Base-by-base conservation (phyloP, 2,113 vertebrate species). In the Labeo rohita region DNA sequence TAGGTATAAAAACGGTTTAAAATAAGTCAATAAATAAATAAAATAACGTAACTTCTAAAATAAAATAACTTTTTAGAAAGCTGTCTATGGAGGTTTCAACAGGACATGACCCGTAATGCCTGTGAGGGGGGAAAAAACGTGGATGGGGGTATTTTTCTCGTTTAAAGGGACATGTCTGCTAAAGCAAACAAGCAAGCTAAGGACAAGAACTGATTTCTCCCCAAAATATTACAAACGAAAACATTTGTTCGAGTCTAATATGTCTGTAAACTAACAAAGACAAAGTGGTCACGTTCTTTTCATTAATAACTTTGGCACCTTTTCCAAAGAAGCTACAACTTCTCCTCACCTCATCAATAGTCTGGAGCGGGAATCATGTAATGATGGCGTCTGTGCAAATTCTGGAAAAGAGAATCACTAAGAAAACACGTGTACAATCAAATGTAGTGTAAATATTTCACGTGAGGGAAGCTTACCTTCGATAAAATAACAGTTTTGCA, bases 401-500 rank as follows among this genome's bases (percentile, higher is more conserved):
- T 65, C 8, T 63, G 39, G 21, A 16, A 80, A 80, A 0, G 13
- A 59, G 28, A 49, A 7, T 23, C 11, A 11, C 59, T 49, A 80
- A 8, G 16, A 34, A 1, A 61, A 63, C 36, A n/a, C 3, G 8
- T 16, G 1, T 47, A 47, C 43, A 49, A 10, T 82, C 1, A 52
- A 34, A 18, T 3, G 9, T 15, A 63, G 28, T n/a, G 63, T 1
- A 45, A 21, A 82, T 21, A 11, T 12, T 61, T 21, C 6, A 52
- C 39, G 34, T 21, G 23, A 82, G 21, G n/a, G 6, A 1, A 82
- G 6, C 80, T 82, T 54, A 82, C 80, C 80, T 82, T 82, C 8
- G 16, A 49, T 16, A 10, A 52, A 70, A 50, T 56, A 68, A 28
- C 2, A 4, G 8, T 36, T 49, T 36, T 52, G 0, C 9, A 47